phyloP scores from a whole-genome alignment of 2,113 vertebrate species.

The Ophiodon elongatus region DNA sequence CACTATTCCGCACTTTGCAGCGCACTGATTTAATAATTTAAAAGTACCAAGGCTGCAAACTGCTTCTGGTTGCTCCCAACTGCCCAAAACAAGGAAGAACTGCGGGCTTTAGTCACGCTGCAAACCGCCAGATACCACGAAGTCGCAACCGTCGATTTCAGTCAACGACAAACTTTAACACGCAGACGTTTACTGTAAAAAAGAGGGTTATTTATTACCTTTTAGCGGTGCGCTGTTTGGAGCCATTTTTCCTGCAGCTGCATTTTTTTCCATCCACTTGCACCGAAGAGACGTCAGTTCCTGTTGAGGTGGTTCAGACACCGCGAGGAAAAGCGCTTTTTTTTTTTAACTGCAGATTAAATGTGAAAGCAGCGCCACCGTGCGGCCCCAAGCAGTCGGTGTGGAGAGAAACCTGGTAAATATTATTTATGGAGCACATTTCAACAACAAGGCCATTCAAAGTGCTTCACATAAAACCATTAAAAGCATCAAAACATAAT shows the following conservation, averaged over 20 bases:
- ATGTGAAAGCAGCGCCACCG: slow-evolving; percentile 49
- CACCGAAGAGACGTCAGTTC: slow-evolving; percentile 84
- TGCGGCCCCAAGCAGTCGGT: neutral
- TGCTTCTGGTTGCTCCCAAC: slow-evolving; percentile 53
- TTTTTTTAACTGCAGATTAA: neutral
- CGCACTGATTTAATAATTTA: slow-evolving; percentile 64
- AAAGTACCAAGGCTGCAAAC: slow-evolving; percentile 57
- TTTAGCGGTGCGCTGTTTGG: slow-evolving; percentile 76
- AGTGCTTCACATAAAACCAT: no score
- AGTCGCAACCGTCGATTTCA: neutral
- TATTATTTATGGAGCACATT: no score
- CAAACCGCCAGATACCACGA: neutral
- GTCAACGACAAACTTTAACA: slow-evolving; percentile 33
- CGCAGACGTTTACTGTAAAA: neutral
- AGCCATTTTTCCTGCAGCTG: slow-evolving; percentile 84
- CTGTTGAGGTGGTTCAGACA: slow-evolving; percentile 72
- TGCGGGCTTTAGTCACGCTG: neutral
- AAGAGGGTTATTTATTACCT: slow-evolving; percentile 72
- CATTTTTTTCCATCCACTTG: slow-evolving; percentile 82
- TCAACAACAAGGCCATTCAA: no score
- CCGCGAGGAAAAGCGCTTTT: neutral
- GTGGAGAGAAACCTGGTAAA: neutral
- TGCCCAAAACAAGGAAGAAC: slow-evolving; percentile 62
- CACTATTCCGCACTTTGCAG: neutral
- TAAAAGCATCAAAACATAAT: no score